These are phyloP conservation scores for Eriosoma lanigerum DNA, from an alignment of 1,140 invertebrate species.

Conservation along the genomic window DNA sequence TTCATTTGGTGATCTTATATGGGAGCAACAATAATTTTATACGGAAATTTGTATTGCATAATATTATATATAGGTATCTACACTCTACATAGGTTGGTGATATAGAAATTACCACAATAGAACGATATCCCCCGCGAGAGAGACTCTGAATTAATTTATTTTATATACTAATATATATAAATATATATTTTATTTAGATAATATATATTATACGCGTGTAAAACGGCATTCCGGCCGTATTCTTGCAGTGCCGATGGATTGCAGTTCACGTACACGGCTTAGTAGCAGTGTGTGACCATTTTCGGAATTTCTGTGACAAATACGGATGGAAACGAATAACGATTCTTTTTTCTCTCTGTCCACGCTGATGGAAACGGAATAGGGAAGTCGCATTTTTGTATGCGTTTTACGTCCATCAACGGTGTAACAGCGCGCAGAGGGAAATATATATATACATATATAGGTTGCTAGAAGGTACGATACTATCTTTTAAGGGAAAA, in stretches of 20 bases:
- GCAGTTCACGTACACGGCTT: slow-evolving; percentile 37
- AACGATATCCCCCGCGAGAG: slow-evolving; percentile 5
- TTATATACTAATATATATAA: neutral
- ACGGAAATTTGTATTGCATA: neutral
- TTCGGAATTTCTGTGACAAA: slow-evolving; percentile 44
- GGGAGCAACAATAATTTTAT: slow-evolving; percentile 21
- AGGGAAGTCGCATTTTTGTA: slow-evolving; percentile 45
- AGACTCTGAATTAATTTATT: slow-evolving; percentile 37
- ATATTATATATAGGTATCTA: neutral
- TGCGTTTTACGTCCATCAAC: neutral
- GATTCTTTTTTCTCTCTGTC: slow-evolving; percentile 9
- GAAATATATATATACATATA: too few species aligned
- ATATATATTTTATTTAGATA: slow-evolving; percentile 9
- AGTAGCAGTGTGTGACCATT: slow-evolving; percentile 42
- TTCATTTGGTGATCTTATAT: slow-evolving; percentile 1
- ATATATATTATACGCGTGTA: slow-evolving; percentile 21
- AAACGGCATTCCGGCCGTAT: slow-evolving; percentile 40
- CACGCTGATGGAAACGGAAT: slow-evolving; percentile 27
- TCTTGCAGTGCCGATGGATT: slow-evolving; percentile 31
- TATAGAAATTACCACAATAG: neutral
- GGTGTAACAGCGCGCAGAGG: neutral
- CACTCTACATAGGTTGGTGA: neutral
- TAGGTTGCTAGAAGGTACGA: too few species aligned
- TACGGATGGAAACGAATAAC: slow-evolving; percentile 37
- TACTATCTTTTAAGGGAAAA: slow-evolving; percentile 24